These are phyloP conservation scores for Hydriomena furcata DNA, from an alignment of 2,888 invertebrate genomes.

Conservation along the genomic window DNA sequence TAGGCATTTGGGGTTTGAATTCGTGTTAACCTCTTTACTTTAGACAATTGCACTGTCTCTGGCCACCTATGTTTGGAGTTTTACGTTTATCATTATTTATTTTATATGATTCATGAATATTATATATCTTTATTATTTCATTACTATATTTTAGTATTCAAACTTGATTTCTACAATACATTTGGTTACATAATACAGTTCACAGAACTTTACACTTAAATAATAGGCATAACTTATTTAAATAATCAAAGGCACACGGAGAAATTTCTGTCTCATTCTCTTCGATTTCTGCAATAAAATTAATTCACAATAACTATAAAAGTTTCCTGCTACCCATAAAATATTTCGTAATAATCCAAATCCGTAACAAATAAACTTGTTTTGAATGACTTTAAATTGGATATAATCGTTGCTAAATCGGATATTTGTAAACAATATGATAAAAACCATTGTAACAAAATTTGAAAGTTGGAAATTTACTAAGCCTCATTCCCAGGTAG, in stretches of 20 bases:
- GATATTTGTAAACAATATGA: slow-evolving; percentile 53
- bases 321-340: slow-evolving; percentile 26
- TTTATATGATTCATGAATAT: too few species aligned
- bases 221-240: slow-evolving; percentile 4
- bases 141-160: too few species aligned
- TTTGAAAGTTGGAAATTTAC: too few species aligned
- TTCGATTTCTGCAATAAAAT: slow-evolving; percentile 26
- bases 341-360: slow-evolving; percentile 31
- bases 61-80: too few species aligned
- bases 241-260: slow-evolving; percentile 1
- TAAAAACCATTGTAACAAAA: too few species aligned
- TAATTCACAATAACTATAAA: slow-evolving; percentile 27
- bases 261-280: slow-evolving; percentile 7
- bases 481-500: too few species aligned
- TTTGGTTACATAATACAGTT: slow-evolving; percentile 4
- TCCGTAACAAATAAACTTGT: slow-evolving; percentile 38
- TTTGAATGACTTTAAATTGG: slow-evolving; percentile 37
- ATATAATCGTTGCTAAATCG: slow-evolving; percentile 50
- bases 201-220: slow-evolving; percentile 7
- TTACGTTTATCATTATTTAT: too few species aligned
- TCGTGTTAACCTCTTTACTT: neutral
- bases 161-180: too few species aligned
- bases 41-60: neutral
- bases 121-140: too few species aligned
- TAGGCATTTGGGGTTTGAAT: slow-evolving; percentile 26